Percentiles rank a stretch among this genome's conserved stretches.
Conservation (phyloP, 2,113 vertebrate genomes). For the Mastomys natalensis region DNA sequence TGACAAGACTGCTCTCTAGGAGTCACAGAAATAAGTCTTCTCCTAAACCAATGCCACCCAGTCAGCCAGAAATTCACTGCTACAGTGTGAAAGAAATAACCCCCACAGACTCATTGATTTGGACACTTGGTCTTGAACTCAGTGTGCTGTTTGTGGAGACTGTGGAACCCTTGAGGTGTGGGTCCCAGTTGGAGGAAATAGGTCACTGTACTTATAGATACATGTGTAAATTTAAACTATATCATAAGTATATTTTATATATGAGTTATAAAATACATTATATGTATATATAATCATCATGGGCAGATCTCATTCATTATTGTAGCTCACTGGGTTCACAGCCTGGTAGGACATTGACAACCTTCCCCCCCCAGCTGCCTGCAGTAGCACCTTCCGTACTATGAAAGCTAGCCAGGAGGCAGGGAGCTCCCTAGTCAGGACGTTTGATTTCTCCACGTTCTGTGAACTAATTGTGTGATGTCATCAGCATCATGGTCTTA, state of each 20-base stretch:
- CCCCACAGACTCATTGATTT: background rate
- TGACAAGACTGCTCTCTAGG: background rate
- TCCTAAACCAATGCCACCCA: background rate
- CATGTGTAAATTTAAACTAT: background rate
- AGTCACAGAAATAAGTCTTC: background rate
- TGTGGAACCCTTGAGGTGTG: background rate
- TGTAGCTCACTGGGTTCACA: background rate
- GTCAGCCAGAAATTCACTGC: background rate
- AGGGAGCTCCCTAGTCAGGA: background rate
- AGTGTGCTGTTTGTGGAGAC: background rate
- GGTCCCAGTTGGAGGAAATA: background rate
- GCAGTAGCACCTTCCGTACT: background rate
- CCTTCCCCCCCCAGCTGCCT: too few relatives aligned
- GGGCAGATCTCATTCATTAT: too few relatives aligned
- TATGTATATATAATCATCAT: background rate
- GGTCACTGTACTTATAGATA: background rate
- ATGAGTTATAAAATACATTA: background rate
- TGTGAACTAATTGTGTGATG: background rate
- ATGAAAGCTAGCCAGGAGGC: background rate
- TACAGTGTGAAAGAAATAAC: background rate
- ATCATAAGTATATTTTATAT: background rate
- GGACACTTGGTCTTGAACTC: background rate
- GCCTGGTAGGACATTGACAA: background rate
- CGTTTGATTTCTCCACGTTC: background rate
- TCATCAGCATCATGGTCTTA: background rate